phyloP scores from a whole-genome alignment of 1,140 invertebrate genomes.

The Ostrea denselamellosa region DNA sequence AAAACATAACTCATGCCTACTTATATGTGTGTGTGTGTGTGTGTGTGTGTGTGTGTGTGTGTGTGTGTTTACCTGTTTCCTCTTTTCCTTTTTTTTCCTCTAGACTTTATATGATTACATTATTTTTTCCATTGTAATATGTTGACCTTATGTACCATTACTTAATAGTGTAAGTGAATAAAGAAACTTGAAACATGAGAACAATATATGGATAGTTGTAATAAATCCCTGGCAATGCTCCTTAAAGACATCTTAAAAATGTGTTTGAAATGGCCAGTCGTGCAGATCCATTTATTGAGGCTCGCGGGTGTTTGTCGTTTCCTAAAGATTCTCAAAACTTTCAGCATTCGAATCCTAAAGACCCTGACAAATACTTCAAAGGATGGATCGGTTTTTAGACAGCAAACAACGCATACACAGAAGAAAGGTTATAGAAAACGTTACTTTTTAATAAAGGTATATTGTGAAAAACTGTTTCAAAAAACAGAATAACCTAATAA shows the following conservation, averaged over 20 bases:
- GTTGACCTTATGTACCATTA: no score
- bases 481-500: background rate
- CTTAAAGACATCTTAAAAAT: slow-evolving; percentile 26
- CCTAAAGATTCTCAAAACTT: background rate
- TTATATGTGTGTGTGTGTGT: no score
- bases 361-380: background rate
- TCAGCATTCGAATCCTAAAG: background rate
- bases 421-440: background rate
- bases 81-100: no score
- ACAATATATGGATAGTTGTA: slow-evolving; percentile 39
- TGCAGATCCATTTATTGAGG: slow-evolving; percentile 47
- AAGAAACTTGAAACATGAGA: no score
- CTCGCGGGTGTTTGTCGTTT: background rate
- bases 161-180: no score
- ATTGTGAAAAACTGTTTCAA: slow-evolving; percentile 14
- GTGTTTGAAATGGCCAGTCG: slow-evolving; percentile 32
- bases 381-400: background rate
- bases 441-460: background rate
- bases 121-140: no score
- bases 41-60: no score
- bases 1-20: no score
- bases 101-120: no score
- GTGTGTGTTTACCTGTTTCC: no score
- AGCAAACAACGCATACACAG: background rate
- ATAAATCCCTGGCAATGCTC: slow-evolving; percentile 11